Evolutionary conservation across 1,140 invertebrate genomes (phyloP), one percentile per base, ranked within the genome.

Genomic region (Bombus breviceps): DNA sequence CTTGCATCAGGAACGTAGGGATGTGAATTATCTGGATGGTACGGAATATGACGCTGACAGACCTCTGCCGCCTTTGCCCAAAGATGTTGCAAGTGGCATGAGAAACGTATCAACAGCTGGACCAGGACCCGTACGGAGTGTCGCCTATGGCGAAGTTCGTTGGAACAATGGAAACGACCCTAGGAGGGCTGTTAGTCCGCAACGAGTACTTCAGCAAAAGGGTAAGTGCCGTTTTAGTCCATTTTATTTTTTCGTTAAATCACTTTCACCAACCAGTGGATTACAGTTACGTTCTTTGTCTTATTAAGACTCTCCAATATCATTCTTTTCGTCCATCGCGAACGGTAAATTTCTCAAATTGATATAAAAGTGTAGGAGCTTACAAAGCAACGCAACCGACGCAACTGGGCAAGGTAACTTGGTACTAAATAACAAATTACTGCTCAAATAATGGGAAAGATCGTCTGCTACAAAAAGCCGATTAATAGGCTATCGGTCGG

Each of bases 121-220:
- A 53, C 47, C 47, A 18, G 47, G 18, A 8, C 47, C 47, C 47
- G 47, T 1, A 13, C 88, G 76, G 37, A 83, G 71, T 73, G 78
- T 79, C 32, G 34, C 25, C 6, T 78, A 59, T 25, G 87, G 79
- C 6, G 89, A 89, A 6, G 79, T 73, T 1, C 86, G 89, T 34
- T 88, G 88, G 69, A 90, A 78, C 62, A 5, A 12, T 22, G 64
- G 39, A 0, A 3, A 12, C 0, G 83, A 81, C 8, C 79, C 43
- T 18, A 39, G 72, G 9, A 47, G n/a, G 0, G 25, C 43, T 62
- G n/a, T 69, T 75, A 57, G 80, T 96, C 97, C 91, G 96, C 96
- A 91, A 96, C 96, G 66, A 96, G 96, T 10, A 96, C 64, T 66
- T 43, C 96, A 96, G 39, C 95, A 92, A 75, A 93, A 92, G 81